A percentile compares a stretch with the other conserved stretches of the same genome.
Evolutionary conservation across 2,797 vertebrate genomes (phyloP).

Genomic region (Tympanoctomys barrerae): DNA sequence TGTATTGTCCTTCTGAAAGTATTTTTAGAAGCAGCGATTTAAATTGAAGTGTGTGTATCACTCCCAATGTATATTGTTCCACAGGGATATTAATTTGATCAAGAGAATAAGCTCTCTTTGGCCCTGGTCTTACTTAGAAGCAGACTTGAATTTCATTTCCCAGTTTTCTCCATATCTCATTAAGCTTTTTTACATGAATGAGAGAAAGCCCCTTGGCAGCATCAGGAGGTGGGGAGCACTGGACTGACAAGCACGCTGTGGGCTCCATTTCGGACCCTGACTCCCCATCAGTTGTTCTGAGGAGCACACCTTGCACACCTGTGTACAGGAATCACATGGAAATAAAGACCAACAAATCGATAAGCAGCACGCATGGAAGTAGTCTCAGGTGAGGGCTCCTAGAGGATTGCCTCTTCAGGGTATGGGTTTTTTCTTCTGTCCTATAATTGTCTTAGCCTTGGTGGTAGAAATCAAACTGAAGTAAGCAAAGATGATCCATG

Average conservation of each 20-base stretch:
- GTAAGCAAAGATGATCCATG: not conserved
- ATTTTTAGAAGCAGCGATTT: not conserved
- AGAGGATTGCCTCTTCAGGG: accelerated
- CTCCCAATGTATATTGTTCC: not conserved
- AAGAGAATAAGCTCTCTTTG: not conserved
- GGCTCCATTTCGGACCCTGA: not conserved
- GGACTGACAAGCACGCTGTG: accelerated
- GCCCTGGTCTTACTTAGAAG: not conserved
- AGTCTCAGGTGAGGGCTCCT: not conserved
- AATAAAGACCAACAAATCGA: not conserved
- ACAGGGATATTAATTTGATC: not conserved
- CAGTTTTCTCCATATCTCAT: not conserved
- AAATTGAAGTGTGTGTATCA: not conserved
- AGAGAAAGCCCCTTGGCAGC: not conserved
- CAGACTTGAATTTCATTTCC: not conserved
- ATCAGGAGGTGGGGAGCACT: not conserved
- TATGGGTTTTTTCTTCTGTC: not conserved
- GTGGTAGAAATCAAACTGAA: not conserved
- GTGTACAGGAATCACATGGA: not conserved
- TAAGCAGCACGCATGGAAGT: not conserved
- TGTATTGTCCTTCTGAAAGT: not conserved
- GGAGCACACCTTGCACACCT: accelerated
- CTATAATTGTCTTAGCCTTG: not conserved
- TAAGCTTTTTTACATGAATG: not conserved
- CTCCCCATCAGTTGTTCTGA: not conserved